Base-by-base conservation (phyloP, 2,797 vertebrate genomes). In the Sphenopsis melanotis region DNA sequence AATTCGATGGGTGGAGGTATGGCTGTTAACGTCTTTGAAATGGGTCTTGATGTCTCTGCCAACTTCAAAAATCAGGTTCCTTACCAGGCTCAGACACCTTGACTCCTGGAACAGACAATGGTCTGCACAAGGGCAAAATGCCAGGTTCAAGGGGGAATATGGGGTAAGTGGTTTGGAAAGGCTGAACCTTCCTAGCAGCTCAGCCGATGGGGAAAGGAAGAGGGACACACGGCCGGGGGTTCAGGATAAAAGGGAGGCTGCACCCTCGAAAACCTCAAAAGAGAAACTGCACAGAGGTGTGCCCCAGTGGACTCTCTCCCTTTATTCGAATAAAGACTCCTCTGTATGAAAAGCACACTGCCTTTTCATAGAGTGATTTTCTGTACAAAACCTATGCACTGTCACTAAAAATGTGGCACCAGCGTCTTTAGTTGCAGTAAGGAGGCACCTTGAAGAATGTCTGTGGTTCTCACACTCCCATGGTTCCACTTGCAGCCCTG, bases 211-310 rank as follows among this genome's bases (percentile, higher is more conserved):
- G 41, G 29, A 55, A 46, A 37, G 41, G n/a, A 56, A 37, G 41
- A 66, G 41, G 11, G 9, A 27, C 14, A 13, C 6, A 7, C 1
- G 2, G 32, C n/a, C 2, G 3, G 13, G 34, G 13, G 22, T 22
- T 56, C 5, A 8, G 22, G 27, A 56, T 66, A 46, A 66, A 56
- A 37, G 14, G 11, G 32, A 65, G 9, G 10, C 27, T 65, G 50
- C 4, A 2, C 34, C n/a, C n/a, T 46, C 7, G 0, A 1, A 46
- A 37, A 47, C 27, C n/a, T 8, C 5, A 7, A 26, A 22, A 46
- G n/a, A 46, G 39, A 65, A 46, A 10, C 41, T 41, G 41, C 41
- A 16, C 7, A 16, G 41, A 17, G 41, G 41, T 41, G 41, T 41
- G 41, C 41, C 39, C 41, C 41, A 41, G 34, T 9, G 11, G 11